Evolutionary conservation across 2,888 invertebrate species (phyloP), one percentile per base, ranked within the genome.

Genomic region (Arge pagana): DNA sequence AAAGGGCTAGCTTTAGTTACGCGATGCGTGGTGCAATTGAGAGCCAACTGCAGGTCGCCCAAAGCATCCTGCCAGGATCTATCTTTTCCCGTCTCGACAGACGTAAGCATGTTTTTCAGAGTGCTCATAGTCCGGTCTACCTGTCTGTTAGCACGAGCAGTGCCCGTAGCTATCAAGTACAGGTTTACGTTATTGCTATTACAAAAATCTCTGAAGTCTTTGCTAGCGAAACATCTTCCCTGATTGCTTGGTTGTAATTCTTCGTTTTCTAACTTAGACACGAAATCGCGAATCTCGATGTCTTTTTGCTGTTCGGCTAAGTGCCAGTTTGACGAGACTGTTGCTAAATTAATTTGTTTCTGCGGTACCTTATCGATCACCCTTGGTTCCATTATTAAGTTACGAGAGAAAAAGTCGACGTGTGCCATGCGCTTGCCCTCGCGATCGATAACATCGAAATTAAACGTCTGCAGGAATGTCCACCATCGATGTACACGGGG

Each of bases 401-500:
- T 55, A 21, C 62, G 24, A 3, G 52, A 54, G 8, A 58, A 43
- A 26, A 49, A 52, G 23, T 60, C 57, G 4, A 52, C 53, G 37
- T 59, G 61, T 10, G 26, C 21, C 57, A 58, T 61, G 18, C 50
- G 50, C n/a, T 49, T 45, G 10, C 56, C 57, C 33, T 48, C 28
- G 3, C 55, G 41, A 40, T 57, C 55, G 19, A 55, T 51, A 6
- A 61, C 39, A 1, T 41, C 40, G 26, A 61, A 58, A 21, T 58
- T 52, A 24, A 54, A 61, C 8, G 53, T 36, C 24, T 26, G 61
- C 23, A 68, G 30, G 18, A 55, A 58, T 1, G 64, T 59, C 64
- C 64, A 67, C 64, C 65, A 67, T 0, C 66, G 52, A 31, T 64
- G 59, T 1, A 65, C 61, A 7, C 63, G 54, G 4, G 63, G 64